These are phyloP conservation scores for Pseudochirops cupreus DNA, from an alignment of 2,797 vertebrate genomes.

Conservation along the genomic window DNA sequence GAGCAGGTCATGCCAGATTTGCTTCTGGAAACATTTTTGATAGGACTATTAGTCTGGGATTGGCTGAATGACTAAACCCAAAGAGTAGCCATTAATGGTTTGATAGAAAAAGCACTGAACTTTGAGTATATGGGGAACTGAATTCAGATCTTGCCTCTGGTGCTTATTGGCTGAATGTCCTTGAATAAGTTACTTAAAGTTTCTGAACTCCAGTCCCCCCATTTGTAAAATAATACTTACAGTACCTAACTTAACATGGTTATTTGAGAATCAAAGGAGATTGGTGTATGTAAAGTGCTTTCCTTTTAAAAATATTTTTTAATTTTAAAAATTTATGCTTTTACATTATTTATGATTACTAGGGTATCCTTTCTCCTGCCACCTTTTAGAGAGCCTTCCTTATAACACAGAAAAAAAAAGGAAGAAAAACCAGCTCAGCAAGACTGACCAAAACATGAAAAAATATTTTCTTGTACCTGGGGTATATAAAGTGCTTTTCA, in stretches of 20 bases:
- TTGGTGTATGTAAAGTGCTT: background rate
- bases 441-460: background rate
- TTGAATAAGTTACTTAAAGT: background rate
- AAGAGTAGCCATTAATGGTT: background rate
- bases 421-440: background rate
- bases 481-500: background rate
- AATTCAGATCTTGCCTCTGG: background rate
- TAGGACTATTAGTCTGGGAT: background rate
- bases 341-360: background rate
- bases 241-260: background rate
- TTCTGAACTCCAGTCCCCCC: background rate
- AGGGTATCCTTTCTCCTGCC: background rate
- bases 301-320: background rate
- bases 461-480: background rate
- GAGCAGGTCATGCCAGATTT: background rate
- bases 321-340: background rate
- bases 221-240: background rate
- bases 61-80: background rate
- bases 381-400: background rate
- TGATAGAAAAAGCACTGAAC: background rate
- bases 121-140: background rate
- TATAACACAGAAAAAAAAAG: background rate
- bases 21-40: background rate
- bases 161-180: background rate
- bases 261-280: background rate